Base-by-base conservation (phyloP, 2,113 vertebrate genomes). In the Toxotes jaculatrix region DNA sequence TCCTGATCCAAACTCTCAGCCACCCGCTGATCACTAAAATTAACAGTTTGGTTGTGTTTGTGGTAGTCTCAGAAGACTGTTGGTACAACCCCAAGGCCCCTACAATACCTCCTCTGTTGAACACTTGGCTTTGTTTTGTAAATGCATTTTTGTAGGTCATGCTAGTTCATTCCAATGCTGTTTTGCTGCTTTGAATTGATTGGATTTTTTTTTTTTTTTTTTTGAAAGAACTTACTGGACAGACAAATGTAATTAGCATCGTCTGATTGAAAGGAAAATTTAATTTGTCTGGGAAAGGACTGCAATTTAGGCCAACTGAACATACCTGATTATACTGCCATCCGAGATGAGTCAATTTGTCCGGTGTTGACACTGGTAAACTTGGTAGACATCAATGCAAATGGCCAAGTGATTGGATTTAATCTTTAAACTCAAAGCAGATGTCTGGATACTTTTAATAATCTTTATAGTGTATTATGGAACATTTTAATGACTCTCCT, bases 51-150 rank as follows among this genome's bases (percentile, higher is more conserved):
- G 61, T 83, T 88, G 55, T 67, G 59, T 80, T 79, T 87, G 67
- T 70, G 62, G 57, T 59, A 79, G 53, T 84, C 86, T 90, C 57
- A 82, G 43, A 80, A 83, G 76, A 68, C 62, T 72, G 53, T 79
- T 92, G 86, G 85, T 84, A 82, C 78, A 85, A 89, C 79, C 86
- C 83, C 70, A 84, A 92, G 7, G 73, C 74, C 62, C 90, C 57
- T 51, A 89, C 84, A 92, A 87, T 89, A 84, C 86, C 90, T 91
- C 84, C 84, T 89, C 89, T 88, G 74, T 90, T 86, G 69, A 88
- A 80, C 23, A 7, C 65, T 78, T 78, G 70, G 71, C 80, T 87
- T 87, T 91, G 72, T 85, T 90, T 80, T 80, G 51, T 77, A 31
- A 59, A 69, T 79, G 63, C 79, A 64, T 88, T 85, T 87, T 87